A percentile compares a stretch with the other conserved stretches of the same genome.
Evolutionary conservation across 2,113 vertebrate species (phyloP).

Genomic region (Vimba vimba): DNA sequence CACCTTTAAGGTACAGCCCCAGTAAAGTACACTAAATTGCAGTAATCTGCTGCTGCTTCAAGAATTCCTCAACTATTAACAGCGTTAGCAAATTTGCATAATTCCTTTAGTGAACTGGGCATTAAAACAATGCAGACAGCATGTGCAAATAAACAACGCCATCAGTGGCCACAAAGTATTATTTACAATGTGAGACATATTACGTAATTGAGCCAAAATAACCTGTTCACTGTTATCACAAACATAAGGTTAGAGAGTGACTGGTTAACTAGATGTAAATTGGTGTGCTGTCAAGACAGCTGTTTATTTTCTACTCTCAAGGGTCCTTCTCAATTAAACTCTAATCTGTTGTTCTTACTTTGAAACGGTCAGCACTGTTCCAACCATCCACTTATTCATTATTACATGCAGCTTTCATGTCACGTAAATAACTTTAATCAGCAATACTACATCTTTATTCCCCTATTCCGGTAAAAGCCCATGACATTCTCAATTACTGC

Average conservation of each 20-base stretch:
- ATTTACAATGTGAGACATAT: not conserved
- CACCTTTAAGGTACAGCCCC: not conserved
- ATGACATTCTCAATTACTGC: conserved; percentile 42
- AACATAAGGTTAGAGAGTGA: conserved; percentile 9
- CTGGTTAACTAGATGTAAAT: conserved; percentile 31
- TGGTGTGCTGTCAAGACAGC: conserved; percentile 33
- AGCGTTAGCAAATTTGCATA: too few species aligned
- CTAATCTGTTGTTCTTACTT: conserved; percentile 32
- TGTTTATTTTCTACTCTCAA: conserved; percentile 27
- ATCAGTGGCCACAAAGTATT: not conserved
- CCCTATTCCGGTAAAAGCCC: conserved; percentile 45
- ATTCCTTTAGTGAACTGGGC: too few species aligned
- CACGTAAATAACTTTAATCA: conserved; percentile 44
- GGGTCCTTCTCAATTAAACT: conserved; percentile 32
- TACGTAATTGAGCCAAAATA: not conserved
- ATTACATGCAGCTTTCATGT: conserved; percentile 35
- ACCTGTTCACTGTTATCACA: not conserved
- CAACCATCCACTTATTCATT: conserved; percentile 40
- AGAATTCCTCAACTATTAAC: not conserved
- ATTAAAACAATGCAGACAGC: not conserved
- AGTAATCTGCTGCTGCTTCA: not conserved
- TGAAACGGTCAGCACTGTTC: conserved; percentile 19
- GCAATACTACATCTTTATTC: conserved; percentile 38
- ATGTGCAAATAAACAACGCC: not conserved
- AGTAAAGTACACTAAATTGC: not conserved